A percentile compares a stretch with the other conserved stretches of the same genome.
phyloP scores from a whole-genome alignment of 1,140 invertebrate genomes.

The Latrodectus geometricus region DNA sequence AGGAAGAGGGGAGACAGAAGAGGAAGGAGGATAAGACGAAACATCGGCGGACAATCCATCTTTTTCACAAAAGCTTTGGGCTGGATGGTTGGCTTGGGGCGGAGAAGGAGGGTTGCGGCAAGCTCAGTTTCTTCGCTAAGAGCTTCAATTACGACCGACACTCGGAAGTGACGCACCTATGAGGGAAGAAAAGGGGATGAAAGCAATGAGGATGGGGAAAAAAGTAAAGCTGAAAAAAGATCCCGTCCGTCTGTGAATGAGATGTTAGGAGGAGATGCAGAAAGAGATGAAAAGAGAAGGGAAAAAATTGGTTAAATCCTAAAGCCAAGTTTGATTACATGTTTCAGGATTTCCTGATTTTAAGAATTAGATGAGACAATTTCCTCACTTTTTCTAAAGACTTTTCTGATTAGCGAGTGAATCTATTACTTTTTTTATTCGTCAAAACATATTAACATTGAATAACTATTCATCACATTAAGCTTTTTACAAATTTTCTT shows the following conservation, averaged over 20 bases:
- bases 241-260: not conserved
- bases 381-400: too few species aligned
- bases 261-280: not conserved
- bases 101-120: not conserved
- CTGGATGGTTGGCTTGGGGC: not conserved
- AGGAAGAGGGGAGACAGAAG: not conserved
- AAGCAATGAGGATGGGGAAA: slow-evolving; percentile 6
- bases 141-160: slow-evolving; percentile 58
- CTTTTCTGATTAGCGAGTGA: too few species aligned
- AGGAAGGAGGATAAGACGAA: not conserved
- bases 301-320: slow-evolving; percentile 34
- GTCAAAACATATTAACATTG: too few species aligned
- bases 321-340: not conserved
- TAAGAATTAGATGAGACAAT: too few species aligned
- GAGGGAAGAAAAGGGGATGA: slow-evolving; percentile 18
- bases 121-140: slow-evolving; percentile 47
- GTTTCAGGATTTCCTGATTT: too few species aligned
- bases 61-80: slow-evolving; percentile 34
- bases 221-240: slow-evolving; percentile 5
- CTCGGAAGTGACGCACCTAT: slow-evolving; percentile 16
- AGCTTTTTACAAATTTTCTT: too few species aligned
- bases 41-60: slow-evolving; percentile 49
- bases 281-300: slow-evolving; percentile 1
- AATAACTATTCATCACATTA: too few species aligned
- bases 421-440: too few species aligned